Percentiles rank a stretch among this genome's conserved stretches.
Conservation (phyloP, 2,797 vertebrate genomes). For the Paratrypauchen microcephalus region DNA sequence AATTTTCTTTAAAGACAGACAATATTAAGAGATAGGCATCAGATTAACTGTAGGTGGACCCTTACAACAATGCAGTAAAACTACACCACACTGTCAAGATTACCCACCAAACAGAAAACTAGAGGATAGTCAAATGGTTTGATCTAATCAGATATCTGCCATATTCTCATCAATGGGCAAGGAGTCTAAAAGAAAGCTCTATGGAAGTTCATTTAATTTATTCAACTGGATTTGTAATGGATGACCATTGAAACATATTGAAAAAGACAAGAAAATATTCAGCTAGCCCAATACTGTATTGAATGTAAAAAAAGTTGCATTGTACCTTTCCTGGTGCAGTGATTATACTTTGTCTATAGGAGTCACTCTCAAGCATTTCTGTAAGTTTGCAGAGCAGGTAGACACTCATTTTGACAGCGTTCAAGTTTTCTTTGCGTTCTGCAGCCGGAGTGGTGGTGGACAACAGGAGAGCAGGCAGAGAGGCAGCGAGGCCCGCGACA, state of each 20-base stretch:
- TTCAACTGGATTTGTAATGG: not conserved
- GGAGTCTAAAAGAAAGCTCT: not conserved
- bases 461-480: conserved; percentile 79
- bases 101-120: conserved; percentile 82
- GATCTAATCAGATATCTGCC: conserved; percentile 81
- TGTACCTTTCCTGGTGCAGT: conserved; percentile 78
- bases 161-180: conserved; percentile 83
- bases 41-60: conserved; percentile 82
- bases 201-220: not conserved
- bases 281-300: not conserved
- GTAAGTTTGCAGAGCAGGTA: conserved; percentile 87
- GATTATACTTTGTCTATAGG: conserved; percentile 72
- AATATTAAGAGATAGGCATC: conserved; percentile 30
- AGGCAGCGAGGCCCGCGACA: conserved; percentile 80
- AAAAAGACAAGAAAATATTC: not conserved
- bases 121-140: conserved; percentile 61
- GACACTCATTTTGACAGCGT: conserved; percentile 92
- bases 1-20: conserved; percentile 42
- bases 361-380: conserved; percentile 85
- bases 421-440: conserved; percentile 84
- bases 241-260: not conserved
- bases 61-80: conserved; percentile 85
- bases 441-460: conserved; percentile 67
- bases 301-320: not conserved
- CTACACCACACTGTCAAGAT: conserved; percentile 85